Conservation (phyloP, 2,797 vertebrate genomes). For the Fundulus diaphanus region DNA sequence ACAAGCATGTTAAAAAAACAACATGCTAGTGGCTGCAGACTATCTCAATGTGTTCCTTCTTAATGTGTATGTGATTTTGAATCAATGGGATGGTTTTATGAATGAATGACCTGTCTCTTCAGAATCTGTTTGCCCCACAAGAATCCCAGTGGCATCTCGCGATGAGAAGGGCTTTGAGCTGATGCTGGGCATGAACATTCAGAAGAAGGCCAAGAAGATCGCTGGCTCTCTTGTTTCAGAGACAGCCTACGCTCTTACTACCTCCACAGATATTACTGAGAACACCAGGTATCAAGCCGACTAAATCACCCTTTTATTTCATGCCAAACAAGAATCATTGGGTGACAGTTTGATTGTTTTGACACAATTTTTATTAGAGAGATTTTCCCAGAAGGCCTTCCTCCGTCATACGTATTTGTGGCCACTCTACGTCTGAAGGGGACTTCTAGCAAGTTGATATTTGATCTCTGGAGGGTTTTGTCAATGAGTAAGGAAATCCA, state of each 20-base stretch:
- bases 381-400: constrained; percentile 87
- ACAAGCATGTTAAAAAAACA: too few species aligned
- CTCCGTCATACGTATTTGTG: constrained; percentile 86
- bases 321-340: background rate
- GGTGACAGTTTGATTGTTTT: background rate
- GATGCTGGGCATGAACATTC: constrained; percentile 82
- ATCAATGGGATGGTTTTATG: background rate
- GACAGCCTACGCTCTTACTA: constrained; percentile 72
- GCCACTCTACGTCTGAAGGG: constrained; percentile 81
- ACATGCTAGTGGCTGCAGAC: background rate
- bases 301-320: accelerated
- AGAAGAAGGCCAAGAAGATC: constrained; percentile 78
- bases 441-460: constrained; percentile 53
- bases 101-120: background rate
- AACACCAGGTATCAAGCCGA: constrained; percentile 75
- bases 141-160: constrained; percentile 84
- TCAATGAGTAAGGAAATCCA: constrained; percentile 80
- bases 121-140: constrained; percentile 87
- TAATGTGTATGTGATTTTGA: background rate
- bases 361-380: constrained; percentile 67
- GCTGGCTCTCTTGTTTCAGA: constrained; percentile 79
- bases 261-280: constrained; percentile 78
- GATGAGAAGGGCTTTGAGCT: constrained; percentile 88
- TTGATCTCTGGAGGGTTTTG: constrained; percentile 84
- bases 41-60: background rate